Percentiles rank a stretch among this genome's conserved stretches.
Conservation (phyloP, 2,113 vertebrate genomes). For the Cnemophilus loriae region DNA sequence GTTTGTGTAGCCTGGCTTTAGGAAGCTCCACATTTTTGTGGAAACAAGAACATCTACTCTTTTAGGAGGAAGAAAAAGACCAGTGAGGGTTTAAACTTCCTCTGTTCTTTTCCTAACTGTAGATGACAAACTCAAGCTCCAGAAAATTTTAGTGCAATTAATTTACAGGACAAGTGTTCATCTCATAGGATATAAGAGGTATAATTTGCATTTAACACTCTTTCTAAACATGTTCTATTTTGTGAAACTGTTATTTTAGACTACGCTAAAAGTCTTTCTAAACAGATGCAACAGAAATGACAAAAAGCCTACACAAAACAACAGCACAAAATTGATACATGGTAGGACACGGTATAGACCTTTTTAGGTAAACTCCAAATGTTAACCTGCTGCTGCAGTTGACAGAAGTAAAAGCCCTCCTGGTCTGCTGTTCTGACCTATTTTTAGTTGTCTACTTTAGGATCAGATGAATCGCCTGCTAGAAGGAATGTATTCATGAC, state of each 20-base stretch:
- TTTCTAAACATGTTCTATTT: not conserved
- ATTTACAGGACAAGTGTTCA: not conserved
- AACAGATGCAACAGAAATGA: not conserved
- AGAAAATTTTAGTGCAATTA: not conserved
- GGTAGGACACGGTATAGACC: not conserved
- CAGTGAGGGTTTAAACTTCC: not conserved
- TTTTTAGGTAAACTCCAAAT: not conserved
- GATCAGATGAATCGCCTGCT: not conserved
- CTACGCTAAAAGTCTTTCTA: not conserved
- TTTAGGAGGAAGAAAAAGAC: not conserved
- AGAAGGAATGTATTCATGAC: not conserved
- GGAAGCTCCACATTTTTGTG: not conserved
- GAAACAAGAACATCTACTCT: not conserved
- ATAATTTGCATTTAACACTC: not conserved
- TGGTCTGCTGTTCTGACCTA: not conserved
- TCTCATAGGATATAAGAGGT: not conserved
- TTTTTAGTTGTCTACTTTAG: constrained; percentile 1
- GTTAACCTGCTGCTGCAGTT: not conserved
- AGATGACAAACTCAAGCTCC: not conserved
- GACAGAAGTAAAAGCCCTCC: not conserved
- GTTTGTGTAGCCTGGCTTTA: not conserved
- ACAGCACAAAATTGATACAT: not conserved
- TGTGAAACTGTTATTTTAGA: not conserved
- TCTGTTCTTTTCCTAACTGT: not conserved
- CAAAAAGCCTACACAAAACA: not conserved